Percentiles rank a stretch among this genome's conserved stretches.
These are phyloP conservation scores for Mugil cephalus DNA, from an alignment of 2,113 vertebrate species.

Conservation along the genomic window DNA sequence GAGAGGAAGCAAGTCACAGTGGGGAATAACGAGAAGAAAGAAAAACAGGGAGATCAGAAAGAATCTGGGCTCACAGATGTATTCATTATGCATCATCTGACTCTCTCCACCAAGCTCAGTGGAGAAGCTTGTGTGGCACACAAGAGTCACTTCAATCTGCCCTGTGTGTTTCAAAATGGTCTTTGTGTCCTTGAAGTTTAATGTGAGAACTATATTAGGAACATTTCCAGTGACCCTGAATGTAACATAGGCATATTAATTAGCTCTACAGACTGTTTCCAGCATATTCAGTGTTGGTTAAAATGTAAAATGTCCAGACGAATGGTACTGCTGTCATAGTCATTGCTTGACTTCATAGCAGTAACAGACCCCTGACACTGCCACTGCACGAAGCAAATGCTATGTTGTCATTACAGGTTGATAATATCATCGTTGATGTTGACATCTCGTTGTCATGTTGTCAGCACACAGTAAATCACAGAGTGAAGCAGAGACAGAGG, in stretches of 20 bases:
- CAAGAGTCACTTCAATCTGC: constrained; percentile 24
- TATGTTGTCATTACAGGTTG: constrained; percentile 17
- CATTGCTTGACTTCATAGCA: neutral
- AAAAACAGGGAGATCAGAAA: constrained; percentile 58
- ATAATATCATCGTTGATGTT: constrained; percentile 35
- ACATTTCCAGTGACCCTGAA: constrained; percentile 4
- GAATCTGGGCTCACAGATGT: constrained; percentile 39
- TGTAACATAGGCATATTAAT: neutral
- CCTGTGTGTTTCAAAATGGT: constrained; percentile 32
- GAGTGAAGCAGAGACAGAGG: constrained; percentile 3
- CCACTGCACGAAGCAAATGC: constrained; percentile 22
- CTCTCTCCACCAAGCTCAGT: constrained; percentile 26
- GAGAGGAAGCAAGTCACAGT: constrained; percentile 20
- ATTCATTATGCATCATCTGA: constrained; percentile 61
- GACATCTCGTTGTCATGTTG: too few relatives aligned
- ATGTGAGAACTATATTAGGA: neutral
- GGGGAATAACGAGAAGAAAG: constrained; percentile 52
- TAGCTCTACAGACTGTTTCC: neutral
- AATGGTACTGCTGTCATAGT: neutral
- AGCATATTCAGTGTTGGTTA: neutral
- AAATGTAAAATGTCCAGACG: neutral
- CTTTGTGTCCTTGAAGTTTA: constrained; percentile 1
- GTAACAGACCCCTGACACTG: neutral
- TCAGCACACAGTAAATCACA: constrained; percentile 16
- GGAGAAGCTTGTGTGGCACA: constrained; percentile 16